Percentiles rank a stretch among this genome's conserved stretches.
Conservation (phyloP, 2,113 vertebrate genomes). For the Labeo catla region DNA sequence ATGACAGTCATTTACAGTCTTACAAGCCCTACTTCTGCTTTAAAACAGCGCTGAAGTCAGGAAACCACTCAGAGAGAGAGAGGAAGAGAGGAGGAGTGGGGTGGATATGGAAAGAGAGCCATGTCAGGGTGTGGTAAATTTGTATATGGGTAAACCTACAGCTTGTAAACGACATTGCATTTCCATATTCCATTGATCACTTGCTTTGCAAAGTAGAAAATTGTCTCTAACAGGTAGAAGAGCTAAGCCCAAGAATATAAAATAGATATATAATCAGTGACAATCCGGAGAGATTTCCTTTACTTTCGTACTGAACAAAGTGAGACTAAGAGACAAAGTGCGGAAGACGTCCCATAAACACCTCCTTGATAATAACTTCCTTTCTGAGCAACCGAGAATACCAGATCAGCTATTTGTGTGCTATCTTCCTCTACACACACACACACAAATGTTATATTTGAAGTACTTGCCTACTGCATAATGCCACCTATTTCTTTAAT, state of each 20-base stretch:
- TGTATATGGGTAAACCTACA: constrained; percentile 38
- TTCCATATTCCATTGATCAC: constrained; percentile 23
- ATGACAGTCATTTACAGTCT: constrained; percentile 1
- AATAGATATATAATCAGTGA: neutral
- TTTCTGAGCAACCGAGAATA: constrained; percentile 9
- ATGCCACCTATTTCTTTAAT: neutral
- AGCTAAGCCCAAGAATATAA: neutral
- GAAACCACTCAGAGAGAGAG: constrained; percentile 11
- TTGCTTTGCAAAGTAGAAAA: constrained; percentile 4
- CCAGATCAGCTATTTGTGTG: neutral
- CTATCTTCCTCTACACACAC: neutral
- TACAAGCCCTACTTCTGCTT: constrained; percentile 49
- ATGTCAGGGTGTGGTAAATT: constrained; percentile 39
- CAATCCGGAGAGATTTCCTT: constrained; percentile 9
- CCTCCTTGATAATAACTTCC: constrained; percentile 19
- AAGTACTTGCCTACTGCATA: neutral
- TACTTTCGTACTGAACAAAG: neutral
- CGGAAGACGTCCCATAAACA: neutral
- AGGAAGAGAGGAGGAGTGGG: constrained; percentile 14
- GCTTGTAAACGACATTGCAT: constrained; percentile 14
- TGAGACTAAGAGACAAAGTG: constrained; percentile 4
- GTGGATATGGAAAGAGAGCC: constrained; percentile 32
- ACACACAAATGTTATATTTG: neutral
- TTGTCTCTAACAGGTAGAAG: constrained; percentile 1
- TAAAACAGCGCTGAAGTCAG: constrained; percentile 2